Conservation (phyloP, 2,113 vertebrate genomes). For the Saccopteryx leptura region DNA sequence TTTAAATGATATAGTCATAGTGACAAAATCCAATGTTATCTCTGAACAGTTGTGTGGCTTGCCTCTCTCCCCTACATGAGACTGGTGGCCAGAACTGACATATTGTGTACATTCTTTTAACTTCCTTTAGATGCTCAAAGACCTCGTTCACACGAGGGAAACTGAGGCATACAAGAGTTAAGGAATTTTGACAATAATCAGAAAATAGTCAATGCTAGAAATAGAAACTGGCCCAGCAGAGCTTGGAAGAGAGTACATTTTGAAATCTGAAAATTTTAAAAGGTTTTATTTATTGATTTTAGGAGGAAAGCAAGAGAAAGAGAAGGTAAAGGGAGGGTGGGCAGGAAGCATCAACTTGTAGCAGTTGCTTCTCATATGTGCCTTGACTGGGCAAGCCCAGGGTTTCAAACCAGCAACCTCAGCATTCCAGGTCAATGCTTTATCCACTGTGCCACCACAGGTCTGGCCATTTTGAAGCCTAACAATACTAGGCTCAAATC, state of each 20-base stretch:
- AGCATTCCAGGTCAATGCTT: too few relatives aligned
- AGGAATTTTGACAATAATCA: neutral
- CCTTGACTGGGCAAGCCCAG: too few relatives aligned
- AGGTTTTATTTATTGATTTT: too few relatives aligned
- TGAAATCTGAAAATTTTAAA: neutral
- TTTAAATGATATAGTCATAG: slow-evolving; percentile 33
- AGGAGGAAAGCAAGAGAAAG: too few relatives aligned
- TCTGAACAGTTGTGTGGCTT: neutral
- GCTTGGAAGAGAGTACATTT: neutral
- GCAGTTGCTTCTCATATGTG: too few relatives aligned
- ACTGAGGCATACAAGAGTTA: neutral
- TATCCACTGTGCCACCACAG: too few relatives aligned
- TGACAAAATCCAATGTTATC: neutral
- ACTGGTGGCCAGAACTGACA: neutral
- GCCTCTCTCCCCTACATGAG: neutral
- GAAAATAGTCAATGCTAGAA: neutral
- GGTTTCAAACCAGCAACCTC: too few relatives aligned
- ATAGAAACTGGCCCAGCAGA: neutral
- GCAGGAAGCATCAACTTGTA: too few relatives aligned
- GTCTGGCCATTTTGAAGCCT: neutral
- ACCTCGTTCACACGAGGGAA: slow-evolving; percentile 41
- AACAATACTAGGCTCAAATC: neutral
- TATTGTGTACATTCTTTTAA: too few relatives aligned
- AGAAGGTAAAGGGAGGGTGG: too few relatives aligned
- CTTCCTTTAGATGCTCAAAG: neutral